Evolutionary conservation across 2,797 vertebrate genomes (phyloP).

Genomic region (Tinamus major): DNA sequence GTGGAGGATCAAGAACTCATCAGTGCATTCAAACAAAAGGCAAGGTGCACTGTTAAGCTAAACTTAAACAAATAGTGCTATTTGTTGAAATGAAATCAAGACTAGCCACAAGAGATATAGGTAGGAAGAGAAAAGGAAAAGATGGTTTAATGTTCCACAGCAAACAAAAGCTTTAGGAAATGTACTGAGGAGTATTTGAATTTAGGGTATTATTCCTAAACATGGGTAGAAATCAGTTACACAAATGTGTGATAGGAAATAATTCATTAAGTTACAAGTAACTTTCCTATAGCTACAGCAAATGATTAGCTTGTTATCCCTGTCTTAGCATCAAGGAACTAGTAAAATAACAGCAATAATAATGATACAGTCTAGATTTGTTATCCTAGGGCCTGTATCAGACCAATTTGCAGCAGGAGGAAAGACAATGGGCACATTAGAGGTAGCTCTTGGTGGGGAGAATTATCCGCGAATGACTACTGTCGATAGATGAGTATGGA

Average conservation of each 20-base stretch:
- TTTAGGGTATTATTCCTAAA: neutral
- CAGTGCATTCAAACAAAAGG: neutral
- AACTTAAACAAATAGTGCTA: neutral
- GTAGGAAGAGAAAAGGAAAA: neutral
- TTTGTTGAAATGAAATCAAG: conserved; percentile 3
- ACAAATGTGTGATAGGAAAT: neutral
- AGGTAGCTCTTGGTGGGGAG: conserved; percentile 45
- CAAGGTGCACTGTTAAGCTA: neutral
- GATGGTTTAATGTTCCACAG: neutral
- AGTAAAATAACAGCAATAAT: conserved; percentile 48
- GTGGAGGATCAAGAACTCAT: neutral
- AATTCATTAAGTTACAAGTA: neutral
- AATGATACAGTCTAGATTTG: conserved; percentile 27
- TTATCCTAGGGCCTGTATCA: conserved; percentile 26
- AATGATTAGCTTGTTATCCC: neutral
- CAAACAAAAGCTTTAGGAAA: neutral
- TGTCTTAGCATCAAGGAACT: conserved; percentile 23
- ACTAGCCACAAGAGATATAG: neutral
- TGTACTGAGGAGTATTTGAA: neutral
- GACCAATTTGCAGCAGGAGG: conserved; percentile 37
- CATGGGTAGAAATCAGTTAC: neutral
- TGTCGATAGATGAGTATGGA: conserved; percentile 8
- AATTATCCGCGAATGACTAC: conserved; percentile 53
- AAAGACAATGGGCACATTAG: conserved; percentile 59
- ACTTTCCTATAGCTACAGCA: neutral